Percentiles rank a stretch among this genome's conserved stretches.
Evolutionary conservation across 2,797 vertebrate species (phyloP).

Genomic region (Coregonus ussuriensis): DNA sequence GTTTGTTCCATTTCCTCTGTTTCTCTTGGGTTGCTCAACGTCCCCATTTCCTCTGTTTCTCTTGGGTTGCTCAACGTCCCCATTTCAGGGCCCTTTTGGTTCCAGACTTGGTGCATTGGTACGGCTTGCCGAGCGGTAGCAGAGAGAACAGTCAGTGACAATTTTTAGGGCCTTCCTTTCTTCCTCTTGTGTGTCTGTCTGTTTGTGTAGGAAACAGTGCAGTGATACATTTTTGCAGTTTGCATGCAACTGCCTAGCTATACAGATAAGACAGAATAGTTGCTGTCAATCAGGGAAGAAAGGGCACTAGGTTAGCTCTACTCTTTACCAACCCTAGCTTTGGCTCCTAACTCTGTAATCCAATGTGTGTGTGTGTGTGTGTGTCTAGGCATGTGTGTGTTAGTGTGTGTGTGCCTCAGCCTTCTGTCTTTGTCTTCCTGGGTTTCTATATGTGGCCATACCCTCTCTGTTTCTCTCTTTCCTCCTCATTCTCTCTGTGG

Average conservation of each 20-base stretch:
- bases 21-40: background rate
- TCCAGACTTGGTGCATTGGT: no score
- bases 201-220: constrained; percentile 64
- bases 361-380: background rate
- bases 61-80: background rate
- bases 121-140: no score
- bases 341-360: background rate
- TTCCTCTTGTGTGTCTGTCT: constrained; percentile 11
- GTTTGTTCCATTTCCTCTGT: no score
- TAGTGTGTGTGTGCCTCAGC: background rate
- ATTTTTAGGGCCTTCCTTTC: no score
- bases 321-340: constrained; percentile 2
- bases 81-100: no score
- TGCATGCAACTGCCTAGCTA: constrained; percentile 71
- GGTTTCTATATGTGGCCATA: background rate
- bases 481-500: background rate
- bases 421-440: background rate
- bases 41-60: background rate
- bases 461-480: background rate
- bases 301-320: constrained; percentile 34
- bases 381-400: background rate
- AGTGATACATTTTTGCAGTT: constrained; percentile 74
- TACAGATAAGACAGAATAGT: constrained; percentile 51
- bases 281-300: constrained; percentile 50
- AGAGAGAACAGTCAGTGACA: no score